Evolutionary conservation across 1,140 invertebrate genomes (phyloP).

Genomic region (Zelostemma sp.): DNA sequence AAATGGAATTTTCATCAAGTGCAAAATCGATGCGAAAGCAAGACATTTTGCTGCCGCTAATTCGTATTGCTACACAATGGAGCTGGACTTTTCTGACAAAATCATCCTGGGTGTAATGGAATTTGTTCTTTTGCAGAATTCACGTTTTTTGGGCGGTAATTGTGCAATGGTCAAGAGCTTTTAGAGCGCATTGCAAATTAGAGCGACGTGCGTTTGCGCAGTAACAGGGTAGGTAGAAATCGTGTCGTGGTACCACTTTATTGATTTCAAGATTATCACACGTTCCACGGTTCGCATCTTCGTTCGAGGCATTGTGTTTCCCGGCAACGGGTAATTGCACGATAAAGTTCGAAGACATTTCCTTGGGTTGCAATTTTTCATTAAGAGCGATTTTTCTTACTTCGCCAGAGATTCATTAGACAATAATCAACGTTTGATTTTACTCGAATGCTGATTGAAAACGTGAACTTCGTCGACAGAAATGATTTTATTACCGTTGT

Average conservation of each 20-base stretch:
- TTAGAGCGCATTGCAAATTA: slow-evolving; percentile 47
- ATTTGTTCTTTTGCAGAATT: slow-evolving; percentile 17
- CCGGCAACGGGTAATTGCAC: slow-evolving; percentile 50
- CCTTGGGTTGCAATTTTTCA: slow-evolving; percentile 31
- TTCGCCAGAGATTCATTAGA: slow-evolving; percentile 24
- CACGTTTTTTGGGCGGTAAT: slow-evolving; percentile 38
- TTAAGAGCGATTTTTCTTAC: slow-evolving; percentile 36
- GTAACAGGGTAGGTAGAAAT: slow-evolving; percentile 39
- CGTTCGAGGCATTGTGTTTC: slow-evolving; percentile 52
- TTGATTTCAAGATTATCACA: slow-evolving; percentile 56
- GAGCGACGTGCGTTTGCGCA: slow-evolving; percentile 48
- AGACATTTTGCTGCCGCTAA: not conserved
- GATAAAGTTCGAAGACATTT: slow-evolving; percentile 44
- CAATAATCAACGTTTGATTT: too few species aligned
- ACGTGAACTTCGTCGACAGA: too few species aligned
- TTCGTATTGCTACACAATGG: slow-evolving; percentile 2
- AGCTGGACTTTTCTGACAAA: not conserved
- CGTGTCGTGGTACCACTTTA: slow-evolving; percentile 54
- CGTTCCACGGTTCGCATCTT: slow-evolving; percentile 52
- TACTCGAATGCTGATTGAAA: too few species aligned
- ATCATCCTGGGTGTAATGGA: not conserved
- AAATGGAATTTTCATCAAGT: too few species aligned
- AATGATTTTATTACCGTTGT: too few species aligned
- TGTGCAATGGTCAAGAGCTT: slow-evolving; percentile 43
- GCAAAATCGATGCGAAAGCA: too few species aligned